Base-by-base conservation (phyloP, 2,113 vertebrate genomes). In the Emydura subglobosa region DNA sequence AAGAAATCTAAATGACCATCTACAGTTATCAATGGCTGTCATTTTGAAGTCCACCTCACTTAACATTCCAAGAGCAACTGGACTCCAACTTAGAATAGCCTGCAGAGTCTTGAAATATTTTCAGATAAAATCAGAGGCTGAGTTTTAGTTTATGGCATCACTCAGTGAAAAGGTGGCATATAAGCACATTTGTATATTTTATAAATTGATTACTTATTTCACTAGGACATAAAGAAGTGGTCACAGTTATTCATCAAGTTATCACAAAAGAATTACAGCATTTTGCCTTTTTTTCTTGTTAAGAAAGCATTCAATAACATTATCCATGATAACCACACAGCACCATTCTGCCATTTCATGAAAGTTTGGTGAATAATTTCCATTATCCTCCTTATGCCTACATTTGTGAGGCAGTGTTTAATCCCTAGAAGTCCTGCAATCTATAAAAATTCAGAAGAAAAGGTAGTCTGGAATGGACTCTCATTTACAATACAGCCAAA, bases 391-490 rank as follows among this genome's bases (percentile, higher is more conserved):
- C 31, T 57, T 25, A 12, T 61, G 79, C 21, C 27, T 53, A 4
- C 2, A 9, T 25, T 88, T 22, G 54, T 7, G 83, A 42, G 2
- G 85, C 34, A 79, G 57, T 31, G 5, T 54, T 89, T 27, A 47
- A 78, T 47, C 51, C 39, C 34, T 6, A 25, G 50, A 79, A 95
- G 27, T 29, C 21, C 10, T 25, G 55, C 79, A 82, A 65, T 6
- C 81, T 0, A 24, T 24, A 2, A 44, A 72, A 5, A 25, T 11
- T 57, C 31, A 11, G 50, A n/a, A 90, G 50, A 59, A 22, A 51
- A 19, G 10, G 1, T 0, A 7, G 31, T 47, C 6, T 10, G 7
- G 51, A 83, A 3, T 0, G 42, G 13, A 21, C 10, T 24, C 5
- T 44, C 50, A 54, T 6, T 31, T 47, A 10, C 34, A 25, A 72